Conservation (phyloP, 2,888 invertebrate genomes). For the Entomobrya proxima region DNA sequence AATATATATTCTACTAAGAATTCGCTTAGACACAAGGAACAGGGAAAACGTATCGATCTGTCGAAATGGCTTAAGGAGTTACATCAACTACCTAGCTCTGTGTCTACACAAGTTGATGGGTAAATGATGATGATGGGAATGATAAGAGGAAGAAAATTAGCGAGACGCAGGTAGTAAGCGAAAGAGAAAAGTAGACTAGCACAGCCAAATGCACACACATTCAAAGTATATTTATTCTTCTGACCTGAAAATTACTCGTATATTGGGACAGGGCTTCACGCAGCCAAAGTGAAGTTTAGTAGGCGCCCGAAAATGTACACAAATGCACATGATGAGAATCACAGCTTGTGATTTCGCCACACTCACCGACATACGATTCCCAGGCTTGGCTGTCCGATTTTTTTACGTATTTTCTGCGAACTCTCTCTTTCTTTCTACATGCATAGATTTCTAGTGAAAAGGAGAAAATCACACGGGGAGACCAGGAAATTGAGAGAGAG, state of each 20-base stretch:
- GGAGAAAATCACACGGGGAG: constrained; percentile 32
- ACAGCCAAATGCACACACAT: neutral
- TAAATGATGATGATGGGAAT: neutral
- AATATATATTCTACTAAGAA: neutral
- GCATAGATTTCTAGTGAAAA: constrained; percentile 23
- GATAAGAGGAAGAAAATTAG: neutral
- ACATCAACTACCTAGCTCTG: neutral
- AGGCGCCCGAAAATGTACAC: neutral
- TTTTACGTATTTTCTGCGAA: too few species aligned
- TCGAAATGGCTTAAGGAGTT: neutral
- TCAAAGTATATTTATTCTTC: neutral
- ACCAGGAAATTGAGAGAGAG: neutral
- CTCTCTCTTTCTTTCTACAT: neutral
- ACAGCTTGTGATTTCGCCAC: constrained; percentile 36
- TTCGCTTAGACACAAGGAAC: neutral
- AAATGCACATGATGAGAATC: constrained; percentile 28
- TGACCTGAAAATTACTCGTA: neutral
- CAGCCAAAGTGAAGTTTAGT: constrained; percentile 22
- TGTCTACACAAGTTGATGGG: neutral
- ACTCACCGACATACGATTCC: constrained; percentile 22
- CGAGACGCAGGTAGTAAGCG: neutral
- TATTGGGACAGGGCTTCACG: neutral
- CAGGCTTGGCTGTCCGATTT: neutral
- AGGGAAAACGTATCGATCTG: constrained; percentile 28
- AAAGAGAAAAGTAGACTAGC: neutral